Evolutionary conservation across 2,113 vertebrate species (phyloP).

Genomic region (Sphaerodactylus townsendi): DNA sequence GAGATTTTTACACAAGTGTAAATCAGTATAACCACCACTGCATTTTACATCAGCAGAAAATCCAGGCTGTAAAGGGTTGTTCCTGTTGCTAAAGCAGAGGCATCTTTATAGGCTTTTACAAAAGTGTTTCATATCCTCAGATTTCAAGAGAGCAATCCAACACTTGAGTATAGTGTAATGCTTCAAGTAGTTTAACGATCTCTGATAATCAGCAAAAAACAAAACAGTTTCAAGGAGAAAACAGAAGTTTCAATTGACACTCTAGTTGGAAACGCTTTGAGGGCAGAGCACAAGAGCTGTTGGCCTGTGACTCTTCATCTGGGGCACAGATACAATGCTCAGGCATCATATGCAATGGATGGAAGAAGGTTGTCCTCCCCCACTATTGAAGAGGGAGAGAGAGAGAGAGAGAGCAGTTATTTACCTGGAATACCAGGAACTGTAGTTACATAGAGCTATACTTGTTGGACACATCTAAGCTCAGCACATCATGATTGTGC

Average conservation of each 20-base stretch:
- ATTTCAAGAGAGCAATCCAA: slow-evolving; percentile 44
- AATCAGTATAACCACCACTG: neutral
- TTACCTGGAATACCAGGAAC: slow-evolving; percentile 15
- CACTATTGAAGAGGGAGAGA: neutral
- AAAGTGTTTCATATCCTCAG: slow-evolving; percentile 62
- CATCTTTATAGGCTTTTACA: slow-evolving; percentile 41
- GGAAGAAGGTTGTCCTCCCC: too few relatives aligned
- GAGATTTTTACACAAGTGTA: slow-evolving; percentile 14
- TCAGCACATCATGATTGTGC: too few relatives aligned
- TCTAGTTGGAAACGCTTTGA: neutral
- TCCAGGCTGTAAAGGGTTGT: slow-evolving; percentile 20
- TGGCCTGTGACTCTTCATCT: too few relatives aligned
- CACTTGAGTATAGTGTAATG: slow-evolving; percentile 18
- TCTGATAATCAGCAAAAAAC: slow-evolving; percentile 37
- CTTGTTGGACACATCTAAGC: too few relatives aligned
- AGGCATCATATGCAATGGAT: too few relatives aligned
- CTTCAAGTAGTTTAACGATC: slow-evolving; percentile 47
- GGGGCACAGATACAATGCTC: too few relatives aligned
- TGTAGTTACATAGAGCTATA: too few relatives aligned
- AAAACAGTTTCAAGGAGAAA: slow-evolving; percentile 52
- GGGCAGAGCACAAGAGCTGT: neutral
- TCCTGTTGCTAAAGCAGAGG: slow-evolving; percentile 44
- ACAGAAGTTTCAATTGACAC: slow-evolving; percentile 36
- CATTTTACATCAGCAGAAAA: slow-evolving; percentile 41
- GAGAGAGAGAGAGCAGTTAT: slow-evolving; percentile 38